phyloP scores from a whole-genome alignment of 1,140 invertebrate genomes.

The Drosophila aff. region DNA sequence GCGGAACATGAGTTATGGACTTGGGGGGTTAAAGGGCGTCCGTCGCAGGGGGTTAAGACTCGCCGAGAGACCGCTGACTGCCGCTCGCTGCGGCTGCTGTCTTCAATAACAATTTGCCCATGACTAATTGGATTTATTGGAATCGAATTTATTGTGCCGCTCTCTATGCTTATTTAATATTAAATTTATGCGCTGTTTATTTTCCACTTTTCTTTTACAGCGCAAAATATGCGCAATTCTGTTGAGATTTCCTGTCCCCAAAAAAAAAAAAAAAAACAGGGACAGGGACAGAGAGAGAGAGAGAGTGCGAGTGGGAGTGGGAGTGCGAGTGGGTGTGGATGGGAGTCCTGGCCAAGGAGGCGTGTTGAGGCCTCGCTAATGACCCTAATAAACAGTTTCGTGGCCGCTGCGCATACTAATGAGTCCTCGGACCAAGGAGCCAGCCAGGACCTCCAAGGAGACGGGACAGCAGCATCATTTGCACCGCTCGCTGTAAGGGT shows the following conservation, averaged over 20 bases:
- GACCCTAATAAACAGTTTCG: conserved; percentile 82
- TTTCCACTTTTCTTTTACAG: conserved; percentile 36
- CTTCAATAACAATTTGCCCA: conserved; percentile 84
- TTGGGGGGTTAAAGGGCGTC: conserved; percentile 15
- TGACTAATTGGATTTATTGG: conserved; percentile 84
- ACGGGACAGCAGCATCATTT: not conserved
- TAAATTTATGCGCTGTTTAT: conserved; percentile 79
- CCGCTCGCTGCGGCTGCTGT: conserved; percentile 17
- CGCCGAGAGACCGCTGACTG: conserved; percentile 31
- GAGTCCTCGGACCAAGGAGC: conserved; percentile 44
- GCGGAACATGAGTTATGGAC: conserved; percentile 53
- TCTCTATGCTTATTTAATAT: conserved; percentile 78
- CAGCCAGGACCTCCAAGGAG: conserved; percentile 42
- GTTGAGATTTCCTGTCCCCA: conserved; percentile 5
- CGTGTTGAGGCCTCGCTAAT: conserved; percentile 73
- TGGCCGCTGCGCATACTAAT: conserved; percentile 77
- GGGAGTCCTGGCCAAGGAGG: conserved; percentile 19
- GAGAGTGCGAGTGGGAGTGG: too few relatives aligned
- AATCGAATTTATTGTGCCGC: conserved; percentile 78
- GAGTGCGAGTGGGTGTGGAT: not conserved
- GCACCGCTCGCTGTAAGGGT: not conserved
- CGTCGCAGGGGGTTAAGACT: conserved; percentile 18
- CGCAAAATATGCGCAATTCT: conserved; percentile 15
- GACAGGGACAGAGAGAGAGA: not conserved
- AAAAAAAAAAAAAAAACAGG: not conserved